Evolutionary conservation across 2,888 invertebrate genomes (phyloP).

Genomic region (Zele albiditarsus): DNA sequence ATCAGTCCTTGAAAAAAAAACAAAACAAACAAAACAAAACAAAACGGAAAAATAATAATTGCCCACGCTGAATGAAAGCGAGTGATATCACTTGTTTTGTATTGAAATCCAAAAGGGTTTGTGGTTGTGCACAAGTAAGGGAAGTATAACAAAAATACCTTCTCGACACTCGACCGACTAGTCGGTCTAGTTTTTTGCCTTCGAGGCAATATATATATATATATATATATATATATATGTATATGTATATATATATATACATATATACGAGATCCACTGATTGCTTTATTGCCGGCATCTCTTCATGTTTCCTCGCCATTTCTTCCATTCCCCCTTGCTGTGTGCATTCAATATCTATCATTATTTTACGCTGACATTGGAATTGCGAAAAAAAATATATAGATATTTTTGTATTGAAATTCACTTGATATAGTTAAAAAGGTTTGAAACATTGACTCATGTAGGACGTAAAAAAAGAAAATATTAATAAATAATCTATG

Average conservation of each 20-base stretch:
- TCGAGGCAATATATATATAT: not conserved
- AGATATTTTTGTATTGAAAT: no score
- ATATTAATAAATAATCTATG: not conserved
- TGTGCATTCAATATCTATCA: conserved; percentile 4
- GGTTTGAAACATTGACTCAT: no score
- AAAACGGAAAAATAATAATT: not conserved
- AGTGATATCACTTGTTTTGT: not conserved
- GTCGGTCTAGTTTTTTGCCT: conserved; percentile 55
- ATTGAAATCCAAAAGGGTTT: conserved; percentile 22
- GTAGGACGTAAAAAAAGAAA: not conserved
- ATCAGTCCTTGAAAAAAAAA: conserved; percentile 8
- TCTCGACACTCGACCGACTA: conserved; percentile 42
- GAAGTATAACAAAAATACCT: conserved; percentile 40
- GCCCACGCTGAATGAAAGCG: conserved; percentile 5
- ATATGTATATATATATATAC: not conserved
- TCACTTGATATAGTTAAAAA: no score
- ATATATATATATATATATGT: no score
- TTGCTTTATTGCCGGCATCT: conserved; percentile 54
- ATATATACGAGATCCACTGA: conserved; percentile 44
- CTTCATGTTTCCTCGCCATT: conserved; percentile 37
- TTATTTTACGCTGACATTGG: conserved; percentile 7
- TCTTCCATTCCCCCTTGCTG: conserved; percentile 1
- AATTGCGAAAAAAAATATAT: not conserved
- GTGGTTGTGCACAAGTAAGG: conserved; percentile 36
- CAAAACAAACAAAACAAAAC: not conserved